These are phyloP conservation scores for Entelurus aequoreus DNA, from an alignment of 2,113 vertebrate species.

Conservation along the genomic window DNA sequence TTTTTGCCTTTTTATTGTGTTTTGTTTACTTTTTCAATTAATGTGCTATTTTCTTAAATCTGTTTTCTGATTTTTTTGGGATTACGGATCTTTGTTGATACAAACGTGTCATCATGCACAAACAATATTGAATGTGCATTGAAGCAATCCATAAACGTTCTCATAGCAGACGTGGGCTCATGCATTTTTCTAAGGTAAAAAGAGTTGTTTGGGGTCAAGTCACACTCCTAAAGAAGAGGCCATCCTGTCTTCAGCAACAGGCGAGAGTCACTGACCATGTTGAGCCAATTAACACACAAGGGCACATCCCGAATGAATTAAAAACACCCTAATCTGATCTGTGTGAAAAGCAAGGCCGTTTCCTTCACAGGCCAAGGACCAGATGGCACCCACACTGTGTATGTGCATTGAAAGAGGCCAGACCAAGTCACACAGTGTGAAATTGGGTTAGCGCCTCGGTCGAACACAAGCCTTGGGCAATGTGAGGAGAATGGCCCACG, in stretches of 20 bases:
- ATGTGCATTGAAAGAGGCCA: slow-evolving; percentile 61
- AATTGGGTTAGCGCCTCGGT: slow-evolving; percentile 76
- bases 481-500: slow-evolving; percentile 59
- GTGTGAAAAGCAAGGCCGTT: slow-evolving; percentile 73
- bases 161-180: too few relatives aligned
- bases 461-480: slow-evolving; percentile 64
- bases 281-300: slow-evolving; percentile 78
- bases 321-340: slow-evolving; percentile 77
- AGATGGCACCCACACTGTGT: slow-evolving; percentile 72
- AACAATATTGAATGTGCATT: too few relatives aligned
- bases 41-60: too few relatives aligned
- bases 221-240: slow-evolving; percentile 30
- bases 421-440: slow-evolving; percentile 72
- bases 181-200: not conserved
- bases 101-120: too few relatives aligned
- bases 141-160: too few relatives aligned
- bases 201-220: slow-evolving; percentile 1
- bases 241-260: slow-evolving; percentile 54
- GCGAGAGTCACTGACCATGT: slow-evolving; percentile 69
- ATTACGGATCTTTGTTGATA: too few relatives aligned
- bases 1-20: too few relatives aligned
- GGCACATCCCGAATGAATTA: slow-evolving; percentile 78
- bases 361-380: slow-evolving; percentile 68
- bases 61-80: too few relatives aligned
- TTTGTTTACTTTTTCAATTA: too few relatives aligned